Percentiles rank a stretch among this genome's conserved stretches.
These are phyloP conservation scores for Sebastes hopkinsi DNA, from an alignment of 2,797 vertebrate genomes.

Conservation along the genomic window DNA sequence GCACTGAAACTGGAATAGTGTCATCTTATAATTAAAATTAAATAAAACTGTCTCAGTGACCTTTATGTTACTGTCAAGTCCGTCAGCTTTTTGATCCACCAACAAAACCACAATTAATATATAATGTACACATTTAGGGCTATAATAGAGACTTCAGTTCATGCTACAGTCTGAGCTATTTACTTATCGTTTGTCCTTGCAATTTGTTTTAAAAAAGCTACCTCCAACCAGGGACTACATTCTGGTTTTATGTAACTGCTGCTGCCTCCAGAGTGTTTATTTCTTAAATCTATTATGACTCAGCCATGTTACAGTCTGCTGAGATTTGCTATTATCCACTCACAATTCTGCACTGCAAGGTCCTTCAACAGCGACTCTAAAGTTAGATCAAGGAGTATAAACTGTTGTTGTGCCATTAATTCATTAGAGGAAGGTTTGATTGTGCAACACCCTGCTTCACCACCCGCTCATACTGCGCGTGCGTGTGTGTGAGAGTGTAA, in stretches of 20 bases:
- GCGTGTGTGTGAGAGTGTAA: not conserved
- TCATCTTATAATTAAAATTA: not conserved
- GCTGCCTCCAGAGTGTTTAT: slow-evolving; percentile 24
- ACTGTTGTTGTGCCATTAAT: slow-evolving; percentile 2
- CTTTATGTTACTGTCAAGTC: not conserved
- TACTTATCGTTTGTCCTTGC: not conserved
- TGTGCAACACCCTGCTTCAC: slow-evolving; percentile 25
- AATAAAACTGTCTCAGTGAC: not conserved
- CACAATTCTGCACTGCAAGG: not conserved
- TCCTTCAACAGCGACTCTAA: not conserved
- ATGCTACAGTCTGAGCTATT: not conserved
- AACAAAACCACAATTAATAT: not conserved
- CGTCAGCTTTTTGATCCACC: not conserved
- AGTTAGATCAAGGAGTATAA: slow-evolving; percentile 15
- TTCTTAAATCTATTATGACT: slow-evolving; percentile 37
- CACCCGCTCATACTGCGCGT: slow-evolving; percentile 7
- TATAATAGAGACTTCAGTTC: not conserved
- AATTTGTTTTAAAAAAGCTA: not conserved
- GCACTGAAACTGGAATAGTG: not conserved
- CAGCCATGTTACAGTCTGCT: slow-evolving; percentile 26
- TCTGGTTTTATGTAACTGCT: slow-evolving; percentile 34
- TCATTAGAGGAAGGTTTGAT: slow-evolving; percentile 20
- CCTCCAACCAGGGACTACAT: not conserved
- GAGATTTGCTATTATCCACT: slow-evolving; percentile 37
- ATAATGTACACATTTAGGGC: not conserved